A percentile compares a stretch with the other conserved stretches of the same genome.
phyloP scores from a whole-genome alignment of 1,140 invertebrate species.

The Charaxes varanes region DNA sequence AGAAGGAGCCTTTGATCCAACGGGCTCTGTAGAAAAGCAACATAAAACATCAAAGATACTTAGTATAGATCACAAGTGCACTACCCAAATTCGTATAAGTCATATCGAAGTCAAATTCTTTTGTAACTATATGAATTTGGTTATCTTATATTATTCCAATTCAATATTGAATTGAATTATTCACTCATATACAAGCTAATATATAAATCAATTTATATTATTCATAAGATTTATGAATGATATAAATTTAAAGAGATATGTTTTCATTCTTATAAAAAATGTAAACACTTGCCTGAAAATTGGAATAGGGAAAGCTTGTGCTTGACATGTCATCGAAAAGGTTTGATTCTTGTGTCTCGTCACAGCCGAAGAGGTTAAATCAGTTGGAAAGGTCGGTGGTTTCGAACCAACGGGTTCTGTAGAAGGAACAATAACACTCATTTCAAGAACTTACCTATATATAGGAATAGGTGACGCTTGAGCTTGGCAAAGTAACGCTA shows the following conservation, averaged over 20 bases:
- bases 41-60: too few relatives aligned
- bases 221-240: too few relatives aligned
- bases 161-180: too few relatives aligned
- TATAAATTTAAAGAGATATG: too few relatives aligned
- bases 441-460: slow-evolving; percentile 78
- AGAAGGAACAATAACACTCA: slow-evolving; percentile 35
- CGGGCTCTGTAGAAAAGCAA: slow-evolving; percentile 77
- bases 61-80: too few relatives aligned
- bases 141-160: too few relatives aligned
- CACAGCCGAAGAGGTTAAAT: slow-evolving; percentile 67
- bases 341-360: slow-evolving; percentile 60
- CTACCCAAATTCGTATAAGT: too few relatives aligned
- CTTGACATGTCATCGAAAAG: slow-evolving; percentile 71
- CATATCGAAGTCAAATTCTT: too few relatives aligned
- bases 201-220: too few relatives aligned
- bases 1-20: slow-evolving; percentile 78
- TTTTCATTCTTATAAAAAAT: too few relatives aligned
- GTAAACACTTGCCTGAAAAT: slow-evolving; percentile 74
- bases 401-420: slow-evolving; percentile 68
- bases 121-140: too few relatives aligned
- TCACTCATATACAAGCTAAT: too few relatives aligned
- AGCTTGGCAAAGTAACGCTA: slow-evolving; percentile 80
- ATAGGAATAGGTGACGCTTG: slow-evolving; percentile 81
- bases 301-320: slow-evolving; percentile 72
- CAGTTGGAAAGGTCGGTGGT: slow-evolving; percentile 63